Evolutionary conservation across 2,113 vertebrate species (phyloP), one percentile per base, ranked within the genome.

Genomic region (Cairina moschata): DNA sequence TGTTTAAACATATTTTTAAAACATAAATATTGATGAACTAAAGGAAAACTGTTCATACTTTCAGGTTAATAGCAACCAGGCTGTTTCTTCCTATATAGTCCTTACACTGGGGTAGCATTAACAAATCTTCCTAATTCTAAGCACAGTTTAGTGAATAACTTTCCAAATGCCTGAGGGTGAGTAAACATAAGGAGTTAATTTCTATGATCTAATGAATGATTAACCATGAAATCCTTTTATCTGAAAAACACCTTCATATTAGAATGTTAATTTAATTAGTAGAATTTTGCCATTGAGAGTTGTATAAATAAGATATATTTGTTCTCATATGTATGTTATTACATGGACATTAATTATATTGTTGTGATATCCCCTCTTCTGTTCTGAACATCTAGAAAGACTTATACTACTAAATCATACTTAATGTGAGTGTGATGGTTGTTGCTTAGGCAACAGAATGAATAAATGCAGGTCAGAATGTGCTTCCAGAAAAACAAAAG

Each of bases 371-470:
- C 93, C 74, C 68, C 81, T 92, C 62, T 96, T 90, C 94, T 97
- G 56, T 93, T 97, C 96, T 96, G 96, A 97, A 95, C 95, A 90
- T 96, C 94, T 94, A 98, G 90, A 96, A 97, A 96, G 96, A 97
- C 96, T 97, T 94, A 91, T 88, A 97, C 90, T 95, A 96, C 97
- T 96, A 97, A 97, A 97, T 97, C 96, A 97, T 95, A 97, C 96
- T 97, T 98, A 98, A 98, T 95, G 96, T 91, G 93, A 97, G 91
- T 95, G 78, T 97, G 96, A 96, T 97, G 97, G 94, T 97, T 97
- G 99, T 99, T 99, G 98, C 99, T 98, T 98, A 96, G 99, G 99
- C 97, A 99, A 99, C 99, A 97, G 96, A 86, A 98, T 96, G 97
- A 98, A 98, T 97, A 98, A 98, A 99, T 98, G 98, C 98, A 97